Conservation (phyloP, 1,140 invertebrate genomes). For the Lepidurus couesii region DNA sequence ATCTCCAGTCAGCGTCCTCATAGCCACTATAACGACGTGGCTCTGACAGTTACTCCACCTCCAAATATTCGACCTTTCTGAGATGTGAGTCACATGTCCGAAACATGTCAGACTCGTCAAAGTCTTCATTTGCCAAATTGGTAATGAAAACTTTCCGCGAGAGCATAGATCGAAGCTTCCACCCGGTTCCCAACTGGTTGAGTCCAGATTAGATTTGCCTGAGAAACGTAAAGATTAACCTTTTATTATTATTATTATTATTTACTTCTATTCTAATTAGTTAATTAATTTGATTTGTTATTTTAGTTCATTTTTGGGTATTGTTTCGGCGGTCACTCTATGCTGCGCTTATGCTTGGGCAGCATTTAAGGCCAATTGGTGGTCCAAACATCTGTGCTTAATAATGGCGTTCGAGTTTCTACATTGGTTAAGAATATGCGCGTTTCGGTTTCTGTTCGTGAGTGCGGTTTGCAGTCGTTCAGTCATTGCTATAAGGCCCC, state of each 20-base stretch:
- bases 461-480: constrained; percentile 16
- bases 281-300: neutral
- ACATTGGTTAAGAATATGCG: constrained; percentile 10
- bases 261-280: too few relatives aligned
- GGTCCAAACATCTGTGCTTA: constrained; percentile 14
- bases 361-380: constrained; percentile 8
- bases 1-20: neutral
- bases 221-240: too few relatives aligned
- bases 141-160: too few relatives aligned
- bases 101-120: too few relatives aligned
- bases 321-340: neutral
- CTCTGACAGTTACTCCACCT: neutral
- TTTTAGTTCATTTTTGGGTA: neutral
- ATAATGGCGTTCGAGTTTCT: constrained; percentile 19
- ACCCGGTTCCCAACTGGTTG: too few relatives aligned
- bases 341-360: neutral
- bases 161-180: too few relatives aligned
- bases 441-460: constrained; percentile 21
- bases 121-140: too few relatives aligned
- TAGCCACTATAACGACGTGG: constrained; percentile 17
- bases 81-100: too few relatives aligned
- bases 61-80: neutral
- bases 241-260: too few relatives aligned
- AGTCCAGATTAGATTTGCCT: too few relatives aligned
- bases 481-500: constrained; percentile 1